phyloP scores from a whole-genome alignment of 2,888 invertebrate species.

The Pantelozetes paolii region DNA sequence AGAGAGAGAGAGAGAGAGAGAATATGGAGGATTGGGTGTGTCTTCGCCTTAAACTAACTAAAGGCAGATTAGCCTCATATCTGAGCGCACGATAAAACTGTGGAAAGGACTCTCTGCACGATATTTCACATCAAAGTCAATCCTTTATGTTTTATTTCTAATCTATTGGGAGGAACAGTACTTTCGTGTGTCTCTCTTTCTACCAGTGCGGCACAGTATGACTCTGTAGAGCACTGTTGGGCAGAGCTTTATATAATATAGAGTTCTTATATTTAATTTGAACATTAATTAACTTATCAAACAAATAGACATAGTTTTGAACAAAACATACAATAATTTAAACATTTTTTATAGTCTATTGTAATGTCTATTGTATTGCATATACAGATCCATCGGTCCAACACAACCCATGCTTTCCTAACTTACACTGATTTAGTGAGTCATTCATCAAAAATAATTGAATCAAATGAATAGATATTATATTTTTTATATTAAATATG shows the following conservation, averaged over 20 bases:
- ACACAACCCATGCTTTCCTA: constrained; percentile 41
- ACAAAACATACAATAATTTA: constrained; percentile 13
- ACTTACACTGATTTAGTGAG: constrained; percentile 41
- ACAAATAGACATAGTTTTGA: constrained; percentile 8
- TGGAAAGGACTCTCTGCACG: constrained; percentile 21
- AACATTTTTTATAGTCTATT: no score
- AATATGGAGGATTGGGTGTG: constrained; percentile 27
- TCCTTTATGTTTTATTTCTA: constrained; percentile 35
- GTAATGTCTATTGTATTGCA: no score
- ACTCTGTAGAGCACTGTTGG: neutral
- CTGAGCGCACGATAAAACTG: constrained; percentile 27
- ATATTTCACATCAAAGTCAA: constrained; percentile 34
- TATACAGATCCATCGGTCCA: constrained; percentile 26
- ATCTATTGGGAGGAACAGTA: constrained; percentile 31
- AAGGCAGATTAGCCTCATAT: constrained; percentile 33
- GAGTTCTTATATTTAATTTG: constrained; percentile 24
- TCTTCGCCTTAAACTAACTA: constrained; percentile 5
- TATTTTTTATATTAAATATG: neutral
- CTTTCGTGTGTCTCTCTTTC: constrained; percentile 20
- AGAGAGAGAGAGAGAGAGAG: no score
- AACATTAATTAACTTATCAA: constrained; percentile 34
- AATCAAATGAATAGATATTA: neutral
- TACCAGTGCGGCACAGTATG: neutral
- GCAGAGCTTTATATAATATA: constrained; percentile 16
- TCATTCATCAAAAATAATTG: constrained; percentile 23